phyloP scores from a whole-genome alignment of 35 echinoderm and acorn worm species.

The Ophiothrix spiculata region DNA sequence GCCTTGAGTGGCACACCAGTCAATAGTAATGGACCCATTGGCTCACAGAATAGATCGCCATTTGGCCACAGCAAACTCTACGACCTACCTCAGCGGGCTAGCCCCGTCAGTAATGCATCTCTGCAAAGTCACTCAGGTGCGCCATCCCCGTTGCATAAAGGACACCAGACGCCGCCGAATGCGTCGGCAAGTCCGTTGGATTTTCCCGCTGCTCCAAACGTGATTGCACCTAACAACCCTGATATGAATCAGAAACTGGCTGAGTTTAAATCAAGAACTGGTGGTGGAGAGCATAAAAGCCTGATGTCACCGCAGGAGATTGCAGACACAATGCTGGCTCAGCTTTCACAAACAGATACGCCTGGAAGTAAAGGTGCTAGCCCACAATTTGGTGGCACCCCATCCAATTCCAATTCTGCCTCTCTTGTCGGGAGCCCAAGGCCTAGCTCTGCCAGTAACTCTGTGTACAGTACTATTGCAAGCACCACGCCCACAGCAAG shows the following conservation, averaged over 20 bases:
- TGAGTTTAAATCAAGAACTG: slow-evolving; percentile 84
- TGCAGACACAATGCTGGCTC: slow-evolving; percentile 90
- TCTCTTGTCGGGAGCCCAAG: not conserved
- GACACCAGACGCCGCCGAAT: slow-evolving; percentile 37
- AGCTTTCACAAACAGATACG: slow-evolving; percentile 67
- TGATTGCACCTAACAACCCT: slow-evolving; percentile 80
- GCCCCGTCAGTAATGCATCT: not conserved
- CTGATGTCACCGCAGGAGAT: slow-evolving; percentile 98
- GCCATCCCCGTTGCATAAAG: slow-evolving; percentile 56
- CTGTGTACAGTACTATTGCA: slow-evolving; percentile 3
- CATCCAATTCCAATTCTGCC: slow-evolving; percentile 4
- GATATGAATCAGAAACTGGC: slow-evolving; percentile 95
- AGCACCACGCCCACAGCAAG: not conserved
- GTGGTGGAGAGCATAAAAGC: slow-evolving; percentile 47
- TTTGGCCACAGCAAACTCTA: not conserved
- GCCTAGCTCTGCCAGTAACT: not conserved
- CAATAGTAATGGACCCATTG: not conserved
- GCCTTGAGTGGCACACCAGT: not conserved
- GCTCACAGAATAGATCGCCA: not conserved
- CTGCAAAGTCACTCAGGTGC: slow-evolving; percentile 9
- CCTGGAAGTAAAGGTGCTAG: slow-evolving; percentile 24
- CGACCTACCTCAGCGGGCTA: not conserved
- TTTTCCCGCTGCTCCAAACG: slow-evolving; percentile 81
- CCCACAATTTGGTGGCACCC: not conserved
- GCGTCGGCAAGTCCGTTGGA: slow-evolving; percentile 51